Evolutionary conservation across 1,140 invertebrate species (phyloP), one percentile per base, ranked within the genome.

Genomic region (Aphaenogaster ashmeadi): DNA sequence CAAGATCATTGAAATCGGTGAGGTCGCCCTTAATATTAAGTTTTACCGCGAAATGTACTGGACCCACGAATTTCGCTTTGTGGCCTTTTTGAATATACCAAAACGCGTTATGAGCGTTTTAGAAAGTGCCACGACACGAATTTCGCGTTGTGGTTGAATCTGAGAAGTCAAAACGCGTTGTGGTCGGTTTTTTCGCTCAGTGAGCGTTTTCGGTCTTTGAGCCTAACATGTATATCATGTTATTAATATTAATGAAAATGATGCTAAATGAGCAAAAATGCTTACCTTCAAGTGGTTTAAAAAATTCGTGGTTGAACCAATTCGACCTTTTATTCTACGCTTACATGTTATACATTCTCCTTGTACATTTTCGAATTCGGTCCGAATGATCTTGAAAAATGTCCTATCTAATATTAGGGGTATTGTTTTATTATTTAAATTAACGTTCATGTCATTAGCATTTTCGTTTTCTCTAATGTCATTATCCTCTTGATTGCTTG

Each of bases 271-370:
- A 27, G 27, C 27, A 52, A 72, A 52, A 52, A 72, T 72, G 27
- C 15, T 54, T 74, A 54, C 50, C 50, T 74, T 74, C 18, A 74
- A 74, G 4, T 74, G 71, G 9, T n/a, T 54, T 15, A 74, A 74
- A 38, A 74, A 74, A 21, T 74, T 74, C 18, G 71, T 74, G 47
- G 50, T 74, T 74, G 71, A 54, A 54, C 6, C 15, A n/a, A 74
- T 52, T 74, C 33, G 71, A 74, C 71, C 71, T 54, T 74, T 74
- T 74, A 74, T 74, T 74, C 18, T 52, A 38, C 15, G 50, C 33
- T 54, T 69, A 27, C 67, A 69, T 69, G 5, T 69, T 33, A 11
- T 54, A 74, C 50, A 74, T 74, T 74, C 71, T 54, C 50, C 50
- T 74, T 54, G 50, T 74, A 74, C 44, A 11, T 74, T 74, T 74